A percentile compares a stretch with the other conserved stretches of the same genome.
phyloP scores from a whole-genome alignment of 2,888 invertebrate genomes.

The Chloroclysta siterata region DNA sequence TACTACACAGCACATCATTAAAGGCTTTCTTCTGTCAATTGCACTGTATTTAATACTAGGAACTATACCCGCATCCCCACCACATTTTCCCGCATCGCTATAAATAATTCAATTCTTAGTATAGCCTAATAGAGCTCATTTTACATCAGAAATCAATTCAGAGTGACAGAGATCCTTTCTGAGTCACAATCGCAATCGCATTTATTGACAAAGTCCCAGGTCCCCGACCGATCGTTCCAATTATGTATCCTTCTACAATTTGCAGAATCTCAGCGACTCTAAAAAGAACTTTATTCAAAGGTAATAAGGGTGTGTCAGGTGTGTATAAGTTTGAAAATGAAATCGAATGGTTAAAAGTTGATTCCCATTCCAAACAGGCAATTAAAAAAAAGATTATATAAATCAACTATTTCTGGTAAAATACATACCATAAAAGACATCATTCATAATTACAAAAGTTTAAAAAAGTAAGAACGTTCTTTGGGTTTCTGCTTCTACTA shows the following conservation, averaged over 20 bases:
- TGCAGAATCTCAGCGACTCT: conserved; percentile 25
- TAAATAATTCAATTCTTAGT: background rate
- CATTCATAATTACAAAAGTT: too few species aligned
- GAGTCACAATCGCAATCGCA: conserved; percentile 64
- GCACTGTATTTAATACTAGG: too few species aligned
- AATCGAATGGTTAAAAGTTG: conserved; percentile 29
- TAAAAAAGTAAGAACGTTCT: too few species aligned
- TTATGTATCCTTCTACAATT: conserved; percentile 56
- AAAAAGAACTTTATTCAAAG: conserved; percentile 41
- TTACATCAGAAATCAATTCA: background rate
- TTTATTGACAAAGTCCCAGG: conserved; percentile 66
- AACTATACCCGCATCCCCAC: too few species aligned
- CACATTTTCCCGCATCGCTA: conserved; percentile 6
- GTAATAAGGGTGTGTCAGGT: conserved; percentile 31
- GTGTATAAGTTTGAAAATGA: conserved; percentile 10
- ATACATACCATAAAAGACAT: too few species aligned
- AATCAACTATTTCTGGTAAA: too few species aligned
- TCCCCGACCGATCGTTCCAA: conserved; percentile 64
- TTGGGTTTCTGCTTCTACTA: too few species aligned
- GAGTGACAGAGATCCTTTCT: conserved; percentile 18
- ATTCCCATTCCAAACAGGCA: conserved; percentile 37
- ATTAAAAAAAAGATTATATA: background rate
- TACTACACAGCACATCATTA: too few species aligned
- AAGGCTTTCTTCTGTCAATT: too few species aligned
- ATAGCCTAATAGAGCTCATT: conserved; percentile 17